Base-by-base conservation (phyloP, 2,113 vertebrate genomes). In the Rana temporaria region DNA sequence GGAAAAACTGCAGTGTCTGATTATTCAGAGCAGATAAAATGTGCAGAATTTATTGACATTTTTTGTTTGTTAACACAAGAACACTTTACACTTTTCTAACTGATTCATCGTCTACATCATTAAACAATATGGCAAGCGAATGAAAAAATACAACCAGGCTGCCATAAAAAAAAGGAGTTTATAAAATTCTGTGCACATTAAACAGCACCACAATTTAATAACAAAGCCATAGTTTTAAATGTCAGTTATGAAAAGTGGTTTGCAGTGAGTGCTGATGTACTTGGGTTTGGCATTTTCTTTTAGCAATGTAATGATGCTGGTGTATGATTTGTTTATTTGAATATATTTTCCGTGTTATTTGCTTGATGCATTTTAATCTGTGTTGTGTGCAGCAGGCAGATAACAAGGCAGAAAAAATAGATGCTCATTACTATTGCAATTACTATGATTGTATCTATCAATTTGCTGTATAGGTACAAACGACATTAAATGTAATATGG, bases 341-440 rank as follows among this genome's bases (percentile, higher is more conserved):
- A 82, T 82, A 82, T 82, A 82, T 82, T 82, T 74, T 75, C 70
- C 62, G 52, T 82, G 80, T 72, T 82, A 82, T 82, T 82, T 75
- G 80, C 80, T 82, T 82, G 70, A 75, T 82, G 70, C 60, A 82
- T 82, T 82, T 75, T 74, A 82, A 82, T 82, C 70, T 74, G 52
- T 75, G 80, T 82, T 74, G 80, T 74, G 80, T 82, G 80, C 80
- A 82, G 71, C 55, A 48, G 72, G 70, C 80, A 75, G 70, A 75
- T 81, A 81, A 81, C 79, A 81, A 81, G 79, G 59, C 80, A 56
- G 60, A 65, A 82, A 81, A 78, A 67, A 82, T 64, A 67, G 60
- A 82, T 82, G 70, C 56, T 82, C 70, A 82, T 82, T 82, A 82
- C 53, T 82, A 82, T 26, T 82, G 70, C 80, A 82, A 67, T 82